Percentiles rank a stretch among this genome's conserved stretches.
These are phyloP conservation scores for Platalea minor DNA, from an alignment of 2,797 vertebrate genomes.

Conservation along the genomic window DNA sequence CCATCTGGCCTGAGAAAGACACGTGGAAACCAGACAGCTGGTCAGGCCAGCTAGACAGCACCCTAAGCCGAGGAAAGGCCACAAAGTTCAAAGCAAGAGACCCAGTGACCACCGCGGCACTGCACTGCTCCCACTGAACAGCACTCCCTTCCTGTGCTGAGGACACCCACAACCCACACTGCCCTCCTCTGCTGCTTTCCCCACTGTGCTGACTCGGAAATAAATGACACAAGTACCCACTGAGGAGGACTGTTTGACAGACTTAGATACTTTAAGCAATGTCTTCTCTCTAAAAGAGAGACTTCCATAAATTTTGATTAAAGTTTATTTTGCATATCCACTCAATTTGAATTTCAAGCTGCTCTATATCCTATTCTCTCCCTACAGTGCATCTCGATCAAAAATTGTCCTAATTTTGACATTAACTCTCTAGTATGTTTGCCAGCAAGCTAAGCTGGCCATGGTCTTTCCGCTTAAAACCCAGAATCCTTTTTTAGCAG, in stretches of 20 bases:
- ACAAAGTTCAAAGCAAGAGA: neutral
- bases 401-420: neutral
- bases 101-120: fast-evolving
- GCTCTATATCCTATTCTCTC: neutral
- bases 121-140: neutral
- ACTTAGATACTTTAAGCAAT: neutral
- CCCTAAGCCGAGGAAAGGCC: neutral
- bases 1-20: neutral
- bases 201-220: neutral
- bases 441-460: neutral
- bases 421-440: neutral
- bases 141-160: neutral
- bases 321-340: neutral
- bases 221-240: neutral
- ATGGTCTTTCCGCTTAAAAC: neutral
- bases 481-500: neutral
- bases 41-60: neutral
- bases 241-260: neutral
- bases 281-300: neutral
- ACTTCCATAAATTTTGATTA: neutral
- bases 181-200: neutral
- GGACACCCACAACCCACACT: neutral
- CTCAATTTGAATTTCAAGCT: neutral
- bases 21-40: neutral
- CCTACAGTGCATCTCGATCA: neutral